Base-by-base conservation (phyloP, 1,140 invertebrate species). In the Amyelois transitella region DNA sequence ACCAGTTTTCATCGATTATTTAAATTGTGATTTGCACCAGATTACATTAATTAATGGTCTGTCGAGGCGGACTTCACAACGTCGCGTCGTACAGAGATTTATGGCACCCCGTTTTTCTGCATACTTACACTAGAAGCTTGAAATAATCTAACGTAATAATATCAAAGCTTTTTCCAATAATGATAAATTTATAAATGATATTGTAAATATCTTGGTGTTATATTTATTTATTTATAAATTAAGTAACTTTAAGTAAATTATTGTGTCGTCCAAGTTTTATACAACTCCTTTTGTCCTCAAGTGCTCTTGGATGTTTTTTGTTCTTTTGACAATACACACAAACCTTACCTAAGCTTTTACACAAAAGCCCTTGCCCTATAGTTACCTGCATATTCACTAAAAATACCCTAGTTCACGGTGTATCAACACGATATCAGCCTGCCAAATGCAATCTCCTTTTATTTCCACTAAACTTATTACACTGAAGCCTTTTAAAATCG, bases 301-400 rank as follows among this genome's bases (percentile, higher is more conserved):
- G n/a, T n/a, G n/a, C n/a, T n/a, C n/a, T n/a, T n/a, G n/a, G n/a
- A n/a, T 28, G 7, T 28, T 12, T 28, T 12, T 28, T 28, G 1
- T 10, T 28, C 7, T 28, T 38, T 14, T 14, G 45, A 28, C 10
- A 51, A 44, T 17, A 53, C 47, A 51, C 25, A 49, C 17, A 53
- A 56, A 32, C 24, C n/a, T n/a, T n/a, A n/a, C n/a, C 17, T 50
- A 59, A 44, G 20, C 47, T 63, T 66, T 66, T 64, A 48, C 69
- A 76, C 64, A 51, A 52, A 64, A 77, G 72, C 79, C 77, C 81
- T 84, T 80, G 75, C 72, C 76, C 73, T 80, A 65, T 59, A 75
- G 69, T 59, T 83, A 86, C 83, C 83, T 86, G 66, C 67, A 60
- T 77, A 69, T 78, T 75, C 75, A 75, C 81, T 86, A 86, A 83